These are phyloP conservation scores for Hydrocynus forskahlii DNA, from an alignment of 2,797 vertebrate genomes.

Conservation along the genomic window DNA sequence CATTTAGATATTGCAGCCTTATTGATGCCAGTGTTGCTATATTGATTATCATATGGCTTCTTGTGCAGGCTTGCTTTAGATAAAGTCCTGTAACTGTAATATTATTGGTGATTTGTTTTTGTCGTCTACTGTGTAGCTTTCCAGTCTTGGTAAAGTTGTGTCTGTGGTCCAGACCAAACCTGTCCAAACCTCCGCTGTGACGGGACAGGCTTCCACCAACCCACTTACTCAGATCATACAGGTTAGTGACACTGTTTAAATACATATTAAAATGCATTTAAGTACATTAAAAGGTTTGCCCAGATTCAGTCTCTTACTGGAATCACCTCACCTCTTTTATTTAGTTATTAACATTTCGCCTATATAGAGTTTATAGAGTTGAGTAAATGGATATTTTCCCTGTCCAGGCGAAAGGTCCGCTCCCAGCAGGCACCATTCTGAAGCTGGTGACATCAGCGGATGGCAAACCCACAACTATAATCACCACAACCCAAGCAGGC, in stretches of 20 bases:
- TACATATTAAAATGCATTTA: no score
- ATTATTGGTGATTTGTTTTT: background rate
- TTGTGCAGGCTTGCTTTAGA: background rate
- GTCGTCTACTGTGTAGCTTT: slow-evolving; percentile 75
- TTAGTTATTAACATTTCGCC: no score
- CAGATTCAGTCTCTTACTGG: background rate
- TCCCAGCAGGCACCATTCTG: slow-evolving; percentile 91
- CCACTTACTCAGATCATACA: slow-evolving; percentile 93
- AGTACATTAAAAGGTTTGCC: background rate
- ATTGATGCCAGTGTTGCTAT: no score
- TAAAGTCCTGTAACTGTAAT: background rate
- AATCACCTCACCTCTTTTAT: no score
- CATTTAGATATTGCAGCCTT: no score
- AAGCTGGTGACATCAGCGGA: slow-evolving; percentile 94
- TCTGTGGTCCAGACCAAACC: slow-evolving; percentile 95
- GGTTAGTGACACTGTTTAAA: slow-evolving; percentile 71
- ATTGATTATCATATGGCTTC: no score
- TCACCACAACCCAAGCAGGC: slow-evolving; percentile 90
- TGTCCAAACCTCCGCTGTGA: slow-evolving; percentile 86
- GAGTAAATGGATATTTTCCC: background rate
- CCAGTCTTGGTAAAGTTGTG: slow-evolving; percentile 94
- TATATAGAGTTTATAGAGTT: no score
- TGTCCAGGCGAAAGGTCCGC: slow-evolving; percentile 86
- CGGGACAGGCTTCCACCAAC: slow-evolving; percentile 87
- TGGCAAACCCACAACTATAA: slow-evolving; percentile 93